These are phyloP conservation scores for Opisthocomus hoazin DNA, from an alignment of 2,113 vertebrate species.

Conservation along the genomic window DNA sequence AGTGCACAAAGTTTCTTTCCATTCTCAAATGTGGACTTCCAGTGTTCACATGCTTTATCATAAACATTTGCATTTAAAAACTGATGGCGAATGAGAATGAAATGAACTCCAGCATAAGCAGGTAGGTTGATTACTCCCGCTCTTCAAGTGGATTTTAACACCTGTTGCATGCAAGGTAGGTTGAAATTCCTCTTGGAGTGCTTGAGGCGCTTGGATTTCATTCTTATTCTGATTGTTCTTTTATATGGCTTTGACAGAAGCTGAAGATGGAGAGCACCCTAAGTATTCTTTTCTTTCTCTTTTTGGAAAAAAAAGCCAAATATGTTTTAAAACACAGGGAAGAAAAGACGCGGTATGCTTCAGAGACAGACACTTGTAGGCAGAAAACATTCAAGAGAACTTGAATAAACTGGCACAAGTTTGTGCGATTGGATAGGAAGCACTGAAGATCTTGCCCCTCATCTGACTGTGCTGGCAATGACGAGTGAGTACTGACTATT, in stretches of 20 bases:
- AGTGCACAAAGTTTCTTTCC: background rate
- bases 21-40: background rate
- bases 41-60: background rate
- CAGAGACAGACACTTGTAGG: background rate
- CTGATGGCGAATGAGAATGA: background rate
- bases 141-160: background rate
- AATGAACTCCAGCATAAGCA: background rate
- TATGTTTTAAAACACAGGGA: background rate
- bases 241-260: background rate
- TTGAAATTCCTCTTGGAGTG: background rate
- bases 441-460: background rate
- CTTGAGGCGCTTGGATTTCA: background rate
- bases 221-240: background rate
- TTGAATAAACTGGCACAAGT: background rate
- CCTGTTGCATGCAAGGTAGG: background rate
- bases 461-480: too few species aligned
- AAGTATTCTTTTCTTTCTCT: background rate
- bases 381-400: background rate
- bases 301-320: background rate
- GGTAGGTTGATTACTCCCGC: background rate
- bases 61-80: background rate
- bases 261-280: background rate
- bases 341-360: background rate
- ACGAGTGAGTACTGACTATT: background rate
- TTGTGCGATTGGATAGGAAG: background rate